Evolutionary conservation across 2,888 invertebrate species (phyloP).

Genomic region (Coelopa pilipes): DNA sequence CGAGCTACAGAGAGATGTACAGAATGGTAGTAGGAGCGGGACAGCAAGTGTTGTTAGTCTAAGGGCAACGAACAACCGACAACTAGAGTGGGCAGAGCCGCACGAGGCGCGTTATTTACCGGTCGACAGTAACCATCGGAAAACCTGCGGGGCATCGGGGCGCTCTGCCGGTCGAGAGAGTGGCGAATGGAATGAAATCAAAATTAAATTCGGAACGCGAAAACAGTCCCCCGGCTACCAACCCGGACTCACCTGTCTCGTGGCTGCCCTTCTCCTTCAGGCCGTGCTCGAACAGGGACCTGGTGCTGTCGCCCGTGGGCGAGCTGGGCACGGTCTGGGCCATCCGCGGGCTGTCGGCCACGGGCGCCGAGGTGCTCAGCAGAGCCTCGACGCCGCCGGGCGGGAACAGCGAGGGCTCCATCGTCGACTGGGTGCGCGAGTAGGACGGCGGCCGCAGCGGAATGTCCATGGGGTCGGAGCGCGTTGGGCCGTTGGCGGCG

Average conservation of each 20-base stretch:
- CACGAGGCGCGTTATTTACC: conserved; percentile 54
- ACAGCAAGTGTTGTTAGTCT: no score
- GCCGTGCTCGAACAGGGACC: conserved; percentile 56
- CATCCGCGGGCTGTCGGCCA: conserved; percentile 50
- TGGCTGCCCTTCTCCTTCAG: conserved; percentile 55
- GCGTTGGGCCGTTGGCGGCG: conserved; percentile 66
- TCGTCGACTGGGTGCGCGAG: conserved; percentile 60
- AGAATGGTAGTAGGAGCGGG: background rate
- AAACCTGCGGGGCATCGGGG: conserved; percentile 58
- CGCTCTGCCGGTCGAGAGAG: conserved; percentile 50
- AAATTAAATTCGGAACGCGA: no score
- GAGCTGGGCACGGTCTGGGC: conserved; percentile 53
- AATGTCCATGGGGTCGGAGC: conserved; percentile 75
- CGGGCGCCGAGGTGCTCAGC: conserved; percentile 63
- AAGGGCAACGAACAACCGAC: no score
- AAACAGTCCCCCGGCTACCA: no score
- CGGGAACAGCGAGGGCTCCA: conserved; percentile 58
- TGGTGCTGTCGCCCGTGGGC: conserved; percentile 52
- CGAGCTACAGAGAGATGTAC: background rate
- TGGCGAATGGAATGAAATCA: no score
- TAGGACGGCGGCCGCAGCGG: conserved; percentile 65
- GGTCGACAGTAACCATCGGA: conserved; percentile 64
- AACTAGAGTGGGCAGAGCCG: no score
- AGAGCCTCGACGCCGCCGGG: conserved; percentile 65
- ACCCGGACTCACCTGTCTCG: conserved; percentile 63